phyloP scores from a whole-genome alignment of 2,888 invertebrate genomes.

The Eilema caniola region DNA sequence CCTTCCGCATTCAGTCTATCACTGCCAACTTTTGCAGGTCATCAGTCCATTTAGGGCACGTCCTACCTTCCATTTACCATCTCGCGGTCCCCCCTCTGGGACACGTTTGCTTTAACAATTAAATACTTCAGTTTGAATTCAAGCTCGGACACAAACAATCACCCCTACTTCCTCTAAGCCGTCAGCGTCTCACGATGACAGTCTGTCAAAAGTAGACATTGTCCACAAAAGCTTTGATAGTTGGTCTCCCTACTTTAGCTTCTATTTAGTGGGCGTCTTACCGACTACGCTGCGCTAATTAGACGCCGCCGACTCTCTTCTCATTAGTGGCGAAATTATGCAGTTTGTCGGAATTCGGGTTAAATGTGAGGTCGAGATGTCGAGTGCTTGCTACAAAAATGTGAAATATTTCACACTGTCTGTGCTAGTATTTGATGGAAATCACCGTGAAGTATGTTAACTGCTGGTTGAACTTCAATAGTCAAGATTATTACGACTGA shows the following conservation, averaged over 20 bases:
- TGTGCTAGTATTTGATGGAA: constrained; percentile 40
- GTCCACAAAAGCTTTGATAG: constrained; percentile 28
- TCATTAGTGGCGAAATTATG: constrained; percentile 86
- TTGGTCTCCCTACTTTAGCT: constrained; percentile 51
- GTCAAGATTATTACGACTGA: background rate
- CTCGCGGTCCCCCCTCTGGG: no score
- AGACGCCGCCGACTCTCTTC: constrained; percentile 81
- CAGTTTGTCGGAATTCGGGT: constrained; percentile 83
- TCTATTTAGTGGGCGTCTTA: constrained; percentile 83
- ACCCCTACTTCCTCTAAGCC: constrained; percentile 14
- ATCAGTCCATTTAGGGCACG: no score
- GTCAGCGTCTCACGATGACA: constrained; percentile 3
- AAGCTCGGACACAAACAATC: constrained; percentile 14
- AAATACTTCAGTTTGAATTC: constrained; percentile 12
- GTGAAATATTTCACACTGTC: constrained; percentile 58
- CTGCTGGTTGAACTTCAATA: background rate
- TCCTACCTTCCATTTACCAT: no score
- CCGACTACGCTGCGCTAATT: constrained; percentile 81
- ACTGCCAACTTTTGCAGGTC: no score
- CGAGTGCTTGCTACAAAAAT: constrained; percentile 65
- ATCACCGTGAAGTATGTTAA: background rate
- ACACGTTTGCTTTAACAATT: background rate
- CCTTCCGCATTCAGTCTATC: no score
- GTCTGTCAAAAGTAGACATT: constrained; percentile 22
- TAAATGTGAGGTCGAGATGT: constrained; percentile 79